These are phyloP conservation scores for Drosophila mimetica DNA, from an alignment of 2,888 invertebrate genomes.

Conservation along the genomic window DNA sequence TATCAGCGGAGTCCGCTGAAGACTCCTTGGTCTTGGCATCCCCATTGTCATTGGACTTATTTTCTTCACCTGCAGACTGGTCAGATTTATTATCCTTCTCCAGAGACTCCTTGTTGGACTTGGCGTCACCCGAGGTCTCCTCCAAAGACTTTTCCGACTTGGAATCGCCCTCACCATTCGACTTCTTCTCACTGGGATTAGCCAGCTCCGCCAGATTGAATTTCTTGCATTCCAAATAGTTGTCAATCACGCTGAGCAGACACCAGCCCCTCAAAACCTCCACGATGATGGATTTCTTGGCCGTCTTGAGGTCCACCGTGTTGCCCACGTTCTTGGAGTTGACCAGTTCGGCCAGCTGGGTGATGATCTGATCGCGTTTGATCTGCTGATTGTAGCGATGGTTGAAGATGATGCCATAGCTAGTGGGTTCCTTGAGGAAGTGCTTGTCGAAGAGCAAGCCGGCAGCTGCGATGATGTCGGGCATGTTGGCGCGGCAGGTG, in stretches of 20 bases:
- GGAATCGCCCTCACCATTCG: conserved; percentile 8
- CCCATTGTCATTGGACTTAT: too few relatives aligned
- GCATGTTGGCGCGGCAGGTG: conserved; percentile 91
- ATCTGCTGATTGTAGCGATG: conserved; percentile 91
- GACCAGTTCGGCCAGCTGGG: conserved; percentile 90
- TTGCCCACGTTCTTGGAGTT: conserved; percentile 89
- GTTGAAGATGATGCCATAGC: conserved; percentile 91
- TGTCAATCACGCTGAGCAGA: conserved; percentile 91
- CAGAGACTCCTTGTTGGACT: not conserved
- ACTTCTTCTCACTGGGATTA: conserved; percentile 50
- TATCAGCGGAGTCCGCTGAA: not conserved
- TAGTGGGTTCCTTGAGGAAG: conserved; percentile 89
- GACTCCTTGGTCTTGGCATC: conserved; percentile 3
- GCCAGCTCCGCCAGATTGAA: conserved; percentile 91
- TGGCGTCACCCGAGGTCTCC: not conserved
- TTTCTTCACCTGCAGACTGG: not conserved
- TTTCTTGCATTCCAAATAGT: conserved; percentile 92
- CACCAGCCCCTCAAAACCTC: conserved; percentile 93
- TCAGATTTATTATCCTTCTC: not conserved
- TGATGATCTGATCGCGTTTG: conserved; percentile 89
- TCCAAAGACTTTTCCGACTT: conserved; percentile 35
- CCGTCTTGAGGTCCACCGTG: conserved; percentile 91
- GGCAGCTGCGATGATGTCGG: conserved; percentile 89
- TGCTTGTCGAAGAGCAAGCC: conserved; percentile 89
- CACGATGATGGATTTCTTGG: conserved; percentile 91